Evolutionary conservation across 2,888 invertebrate genomes (phyloP), one percentile per base, ranked within the genome.

Genomic region (Plagodis dolabraria): DNA sequence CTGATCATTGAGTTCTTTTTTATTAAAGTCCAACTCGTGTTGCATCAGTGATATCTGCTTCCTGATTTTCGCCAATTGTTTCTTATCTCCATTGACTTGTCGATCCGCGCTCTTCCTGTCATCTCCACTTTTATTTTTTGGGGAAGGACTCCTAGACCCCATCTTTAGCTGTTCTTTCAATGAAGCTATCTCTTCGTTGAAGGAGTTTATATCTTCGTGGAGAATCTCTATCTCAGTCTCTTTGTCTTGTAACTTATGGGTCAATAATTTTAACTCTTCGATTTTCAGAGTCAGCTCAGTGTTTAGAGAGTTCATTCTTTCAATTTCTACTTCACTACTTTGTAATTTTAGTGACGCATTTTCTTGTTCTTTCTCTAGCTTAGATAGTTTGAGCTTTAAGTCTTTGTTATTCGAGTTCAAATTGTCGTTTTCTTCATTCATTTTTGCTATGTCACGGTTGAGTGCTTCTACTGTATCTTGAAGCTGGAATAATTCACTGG

Each of bases 81-180:
- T 92, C 59, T 94, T 91, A 65, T 95, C 95, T 7, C 88, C 94
- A 35, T 86, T 92, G 47, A 94, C 93, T 57, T 93, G 94, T 66
- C 87, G 71, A 63, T 86, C 86, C 2, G 75, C 57, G 9, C 93
- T 91, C 2, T 86, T 92, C 69, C 92, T 93, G 5, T 91, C 88
- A 34, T 94, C 94, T 10, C 93, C 82, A 58, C 84, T 90, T 67
- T 94, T 94, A 53, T 89, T 93, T 56, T 94, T 93, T 10, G 93
- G 94, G 74, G 95, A 95, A 11, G 95, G 94, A 56, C 93, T 93
- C 0, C 92, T 70, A 0, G 92, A 91, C 2, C 82, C 90, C 86
- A 93, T 86, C 72, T 93, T 85, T 7, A 93, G 54, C 60, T 93
- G 89, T 34, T 89, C 86, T 59, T 93, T 93, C 7, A 94, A 69